Base-by-base conservation (phyloP, 2,888 invertebrate species). In the Stenolophus ochropezus region DNA sequence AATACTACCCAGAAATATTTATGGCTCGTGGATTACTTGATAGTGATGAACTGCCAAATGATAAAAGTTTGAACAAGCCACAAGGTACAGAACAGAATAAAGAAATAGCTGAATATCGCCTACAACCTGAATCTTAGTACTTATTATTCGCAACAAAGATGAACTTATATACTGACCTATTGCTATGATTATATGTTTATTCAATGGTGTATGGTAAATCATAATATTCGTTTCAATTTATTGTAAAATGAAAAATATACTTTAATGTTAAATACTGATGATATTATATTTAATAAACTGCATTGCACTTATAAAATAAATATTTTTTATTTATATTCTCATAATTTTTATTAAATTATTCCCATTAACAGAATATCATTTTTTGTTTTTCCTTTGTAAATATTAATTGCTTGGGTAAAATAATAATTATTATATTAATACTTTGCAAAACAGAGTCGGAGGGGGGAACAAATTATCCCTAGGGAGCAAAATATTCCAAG, bases 1-100 rank as follows among this genome's bases (percentile, higher is more conserved):
- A 88, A 82, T 88, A 87, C 82, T 85, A 89, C 61, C 88, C 88
- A 3, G 88, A 89, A 78, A 74, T 85, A 47, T 83, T 85, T 20
- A 51, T 79, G 6, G 85, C 86, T 0, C 88, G 88, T 2, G 85
- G 86, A 76, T 82, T 85, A 14, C 81, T 86, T 58, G 81, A 84
- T 21, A 84, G 84, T 86, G 33, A 82, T 23, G 56, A 81, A 23
- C 16, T 16, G 1, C 18, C 25, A 0, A 23, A 74, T 6, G 27
- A 85, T 16, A 86, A 86, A 83, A 33, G 77, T 21, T 21, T 42
- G 81, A 84, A 2, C 87, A 86, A 83, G 83, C 86, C 42, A 84
- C 27, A 21, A 83, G 47, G 79, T 20, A 56, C 83, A 23, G 76
- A 69, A n/a, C 33, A 58, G 73, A 84, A 83, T 65, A 83, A 83